Evolutionary conservation across 35 echinoderm and acorn worm genomes (phyloP).

Genomic region (Anneissia japonica): DNA sequence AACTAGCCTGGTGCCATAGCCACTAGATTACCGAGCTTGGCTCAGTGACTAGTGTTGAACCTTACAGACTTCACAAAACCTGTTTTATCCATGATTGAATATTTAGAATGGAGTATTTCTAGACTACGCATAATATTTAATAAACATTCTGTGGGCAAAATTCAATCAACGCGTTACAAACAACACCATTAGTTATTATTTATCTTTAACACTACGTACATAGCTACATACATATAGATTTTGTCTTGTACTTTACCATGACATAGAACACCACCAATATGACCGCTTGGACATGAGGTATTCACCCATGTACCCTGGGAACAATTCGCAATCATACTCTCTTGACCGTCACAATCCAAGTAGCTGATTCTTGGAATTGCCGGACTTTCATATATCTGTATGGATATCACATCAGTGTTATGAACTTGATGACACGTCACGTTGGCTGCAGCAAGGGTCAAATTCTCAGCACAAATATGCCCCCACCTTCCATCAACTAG

Average conservation of each 20-base stretch:
- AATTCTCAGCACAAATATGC: background rate
- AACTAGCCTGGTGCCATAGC: too few relatives aligned
- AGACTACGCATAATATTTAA: too few relatives aligned
- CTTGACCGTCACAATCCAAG: background rate
- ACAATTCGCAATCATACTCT: background rate
- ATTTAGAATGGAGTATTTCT: too few relatives aligned
- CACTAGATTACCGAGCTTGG: too few relatives aligned
- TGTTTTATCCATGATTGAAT: too few relatives aligned
- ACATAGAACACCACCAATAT: background rate
- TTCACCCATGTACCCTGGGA: background rate
- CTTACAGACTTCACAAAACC: too few relatives aligned
- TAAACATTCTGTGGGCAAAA: too few relatives aligned
- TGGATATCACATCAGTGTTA: background rate
- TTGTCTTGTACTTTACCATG: background rate
- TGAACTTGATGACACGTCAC: background rate
- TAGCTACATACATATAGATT: too few relatives aligned
- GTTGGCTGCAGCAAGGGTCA: background rate
- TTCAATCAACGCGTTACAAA: too few relatives aligned
- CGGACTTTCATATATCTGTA: background rate
- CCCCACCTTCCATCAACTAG: background rate
- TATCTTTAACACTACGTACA: too few relatives aligned
- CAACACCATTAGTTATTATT: too few relatives aligned
- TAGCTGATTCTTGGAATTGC: background rate
- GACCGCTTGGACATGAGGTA: background rate
- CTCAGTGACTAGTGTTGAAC: too few relatives aligned